Evolutionary conservation across 1,140 invertebrate species (phyloP), one percentile per base, ranked within the genome.

Genomic region (Pachypsylla venusta): DNA sequence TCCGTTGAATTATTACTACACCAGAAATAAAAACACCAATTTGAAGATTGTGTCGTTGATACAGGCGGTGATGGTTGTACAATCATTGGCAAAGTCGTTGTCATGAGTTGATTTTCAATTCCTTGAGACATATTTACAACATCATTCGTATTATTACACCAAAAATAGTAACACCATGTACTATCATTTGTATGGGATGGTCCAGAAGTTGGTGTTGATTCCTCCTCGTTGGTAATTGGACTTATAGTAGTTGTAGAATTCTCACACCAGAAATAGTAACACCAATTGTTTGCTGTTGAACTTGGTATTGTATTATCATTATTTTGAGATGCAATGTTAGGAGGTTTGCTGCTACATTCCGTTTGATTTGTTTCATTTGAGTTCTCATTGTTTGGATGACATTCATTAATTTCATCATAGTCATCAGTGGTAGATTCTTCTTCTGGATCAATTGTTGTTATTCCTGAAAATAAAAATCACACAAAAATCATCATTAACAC

Each of bases 401-500:
- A 48, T 4, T 48, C 42, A 4, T 4, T 48, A 22, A 10, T 10
- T 19, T 48, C 42, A 35, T 35, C 30, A 19, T 48, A 48, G 42
- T 48, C 42, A n/a, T 48, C 42, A 3, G 42, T 48, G 22, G 42
- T 10, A 22, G 42, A 10, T 22, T 48, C 42, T 19, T 48, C 42
- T 48, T 48, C 42, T n/a, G 42, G 42, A 4, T 4, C 5, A 19
- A 19, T 22, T 7, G 42, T 35, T 7, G 42, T 19, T 7, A 48
- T 48, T 48, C 42, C 42, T 48, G 42, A n/a, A 48, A 19, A 48
- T 19, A 10, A 48, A 48, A 48, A n/a, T n/a, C n/a, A n/a, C n/a
- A n/a, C n/a, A n/a, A n/a, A n/a, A n/a, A n/a, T n/a, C n/a, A n/a
- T n/a, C n/a, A n/a, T n/a, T n/a, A n/a, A n/a, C n/a, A n/a, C n/a